Evolutionary conservation across 2,113 vertebrate species (phyloP).

Genomic region (Balaeniceps rex): DNA sequence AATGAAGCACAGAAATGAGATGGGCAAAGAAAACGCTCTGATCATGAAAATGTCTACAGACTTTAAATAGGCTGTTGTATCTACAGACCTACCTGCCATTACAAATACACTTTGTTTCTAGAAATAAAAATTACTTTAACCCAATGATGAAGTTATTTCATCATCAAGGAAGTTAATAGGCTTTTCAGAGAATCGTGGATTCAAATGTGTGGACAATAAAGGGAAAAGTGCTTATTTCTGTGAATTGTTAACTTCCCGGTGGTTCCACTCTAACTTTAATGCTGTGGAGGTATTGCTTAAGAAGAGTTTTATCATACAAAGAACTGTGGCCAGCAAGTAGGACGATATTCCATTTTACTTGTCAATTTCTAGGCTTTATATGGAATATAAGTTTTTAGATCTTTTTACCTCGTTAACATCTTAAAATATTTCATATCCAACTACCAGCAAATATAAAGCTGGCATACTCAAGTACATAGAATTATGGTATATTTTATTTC

Average conservation of each 20-base stretch:
- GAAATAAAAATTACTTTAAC: background rate
- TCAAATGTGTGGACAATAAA: background rate
- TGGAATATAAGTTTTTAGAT: background rate
- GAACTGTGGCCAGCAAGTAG: background rate
- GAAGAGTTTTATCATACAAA: background rate
- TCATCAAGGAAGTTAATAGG: background rate
- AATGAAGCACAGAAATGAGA: background rate
- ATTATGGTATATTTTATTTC: background rate
- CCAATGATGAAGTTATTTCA: background rate
- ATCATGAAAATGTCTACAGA: background rate
- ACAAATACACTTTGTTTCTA: background rate
- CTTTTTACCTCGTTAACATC: background rate
- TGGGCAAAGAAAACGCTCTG: background rate
- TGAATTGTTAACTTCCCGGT: background rate
- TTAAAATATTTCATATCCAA: background rate
- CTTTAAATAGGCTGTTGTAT: background rate
- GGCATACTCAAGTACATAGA: background rate
- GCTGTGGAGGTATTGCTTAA: background rate
- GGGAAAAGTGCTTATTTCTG: constrained; percentile 20
- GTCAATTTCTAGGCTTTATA: background rate
- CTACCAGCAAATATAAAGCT: background rate
- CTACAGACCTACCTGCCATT: background rate
- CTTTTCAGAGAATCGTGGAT: background rate
- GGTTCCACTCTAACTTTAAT: background rate
- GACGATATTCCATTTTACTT: background rate